Conservation (phyloP, 2,113 vertebrate genomes). For the Caranx melampygus region DNA sequence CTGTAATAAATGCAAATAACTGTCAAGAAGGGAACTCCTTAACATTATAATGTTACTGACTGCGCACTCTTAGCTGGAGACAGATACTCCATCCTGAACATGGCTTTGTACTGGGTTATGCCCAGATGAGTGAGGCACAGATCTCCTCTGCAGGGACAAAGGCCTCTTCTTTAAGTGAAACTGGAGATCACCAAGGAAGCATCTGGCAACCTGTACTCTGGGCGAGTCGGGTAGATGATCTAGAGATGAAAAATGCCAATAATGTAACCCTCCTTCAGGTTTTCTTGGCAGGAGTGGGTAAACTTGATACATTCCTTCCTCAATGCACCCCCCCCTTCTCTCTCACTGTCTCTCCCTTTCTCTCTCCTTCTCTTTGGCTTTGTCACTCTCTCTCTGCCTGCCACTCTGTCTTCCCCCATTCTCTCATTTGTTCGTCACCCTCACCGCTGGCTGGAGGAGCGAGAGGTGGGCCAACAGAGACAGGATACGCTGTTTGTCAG, state of each 20-base stretch:
- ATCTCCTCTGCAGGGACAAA: conserved; percentile 70
- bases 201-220: conserved; percentile 75
- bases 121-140: conserved; percentile 45
- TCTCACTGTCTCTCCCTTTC: neutral
- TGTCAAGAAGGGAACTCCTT: conserved; percentile 55
- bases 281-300: conserved; percentile 69
- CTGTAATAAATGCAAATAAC: conserved; percentile 58
- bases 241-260: conserved; percentile 79
- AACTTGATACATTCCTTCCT: conserved; percentile 72
- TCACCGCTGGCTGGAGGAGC: conserved; percentile 43
- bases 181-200: conserved; percentile 71
- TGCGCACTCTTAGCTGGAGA: conserved; percentile 42
- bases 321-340: neutral
- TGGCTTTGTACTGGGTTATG: conserved; percentile 35
- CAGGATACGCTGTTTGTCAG: conserved; percentile 77
- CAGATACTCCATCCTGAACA: conserved; percentile 45
- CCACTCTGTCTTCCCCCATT: conserved; percentile 53
- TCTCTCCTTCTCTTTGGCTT: conserved; percentile 43
- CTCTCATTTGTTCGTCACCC: conserved; percentile 65
- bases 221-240: conserved; percentile 55
- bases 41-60: conserved; percentile 58
- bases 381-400: conserved; percentile 34
- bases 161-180: conserved; percentile 73
- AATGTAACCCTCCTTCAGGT: conserved; percentile 67
- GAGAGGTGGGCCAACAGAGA: conserved; percentile 66